A percentile compares a stretch with the other conserved stretches of the same genome.
phyloP scores from a whole-genome alignment of 2,888 invertebrate genomes.

The Chorisops tibialis region DNA sequence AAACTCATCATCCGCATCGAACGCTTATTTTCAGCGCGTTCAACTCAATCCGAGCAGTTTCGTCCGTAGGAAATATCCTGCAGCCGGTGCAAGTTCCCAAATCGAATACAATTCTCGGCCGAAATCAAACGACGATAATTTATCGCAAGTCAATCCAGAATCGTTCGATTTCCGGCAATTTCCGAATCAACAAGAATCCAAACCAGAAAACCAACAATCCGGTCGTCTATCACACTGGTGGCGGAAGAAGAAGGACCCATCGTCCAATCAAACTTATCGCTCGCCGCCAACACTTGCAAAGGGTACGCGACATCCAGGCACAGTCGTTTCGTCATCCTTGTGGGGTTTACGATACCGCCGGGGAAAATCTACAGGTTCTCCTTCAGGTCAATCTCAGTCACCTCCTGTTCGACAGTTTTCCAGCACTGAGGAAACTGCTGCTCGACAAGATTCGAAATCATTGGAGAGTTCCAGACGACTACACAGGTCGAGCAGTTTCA shows the following conservation, averaged over 20 bases:
- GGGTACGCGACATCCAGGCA: too few species aligned
- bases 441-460: conserved; percentile 5
- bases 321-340: neutral
- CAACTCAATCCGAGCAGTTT: conserved; percentile 20
- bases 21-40: conserved; percentile 5
- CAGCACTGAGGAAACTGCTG: neutral
- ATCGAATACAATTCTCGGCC: neutral
- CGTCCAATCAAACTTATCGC: too few species aligned
- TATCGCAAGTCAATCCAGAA: conserved; percentile 13
- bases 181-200: neutral
- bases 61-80: conserved; percentile 11
- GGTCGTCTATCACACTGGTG: conserved; percentile 1
- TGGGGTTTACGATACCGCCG: neutral
- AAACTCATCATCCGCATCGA: neutral
- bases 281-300: too few species aligned
- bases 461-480: neutral
- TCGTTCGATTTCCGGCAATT: conserved; percentile 16
- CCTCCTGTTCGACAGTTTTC: neutral
- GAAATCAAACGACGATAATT: conserved; percentile 14
- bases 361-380: conserved; percentile 16
- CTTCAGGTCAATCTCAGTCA: neutral
- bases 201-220: neutral
- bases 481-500: conserved; percentile 1
- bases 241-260: too few species aligned
- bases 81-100: neutral